Evolutionary conservation across 2,113 vertebrate species (phyloP), one percentile per base, ranked within the genome.

Genomic region (Dipodomys stephensi): DNA sequence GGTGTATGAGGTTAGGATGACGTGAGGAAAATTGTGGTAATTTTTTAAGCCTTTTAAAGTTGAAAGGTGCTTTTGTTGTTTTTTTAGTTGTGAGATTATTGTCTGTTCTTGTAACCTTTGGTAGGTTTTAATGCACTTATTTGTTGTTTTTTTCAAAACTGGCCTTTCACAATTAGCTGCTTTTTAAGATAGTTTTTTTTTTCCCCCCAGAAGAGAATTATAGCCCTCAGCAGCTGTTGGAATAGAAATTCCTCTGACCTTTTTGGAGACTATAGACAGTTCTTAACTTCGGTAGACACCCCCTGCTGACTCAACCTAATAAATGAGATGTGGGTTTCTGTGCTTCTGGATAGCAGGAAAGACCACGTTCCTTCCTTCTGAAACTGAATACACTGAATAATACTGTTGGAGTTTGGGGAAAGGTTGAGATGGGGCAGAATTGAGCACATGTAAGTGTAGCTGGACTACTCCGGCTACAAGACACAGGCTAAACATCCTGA

Each of bases 151-250:
- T 65, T 91, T 93, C 91, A 94, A 32, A 95, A 82, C 65, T 88
- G 79, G 68, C 12, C 67, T 57, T 92, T 93, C 35, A 83, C 39
- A 90, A 92, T 87, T 46, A 83, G 93, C 64, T 82, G 25, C 82
- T 82, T 97, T 96, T 87, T n/a, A 78, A 94, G 92, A 57, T 53
- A 23, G 2, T 2, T 49, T 49, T 49, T 49, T 49, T 49, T 65
- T 91, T 93, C 91, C 85, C 91, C 85, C 25, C 39, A 92, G 65
- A 95, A 62, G 85, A 71, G 67, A 87, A 78, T 85, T 93, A 23
- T 39, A 82, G 60, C 12, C 65, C 25, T 90, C 84, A 69, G 82
- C 94, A 96, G 87, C 71, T 96, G 83, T 95, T 93, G 83, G 85
- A 87, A 25, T 74, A 39, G 83, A 93, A 88, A 93, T 94, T 73